Conservation (phyloP, 2,797 vertebrate species). For the Tapera naevia region DNA sequence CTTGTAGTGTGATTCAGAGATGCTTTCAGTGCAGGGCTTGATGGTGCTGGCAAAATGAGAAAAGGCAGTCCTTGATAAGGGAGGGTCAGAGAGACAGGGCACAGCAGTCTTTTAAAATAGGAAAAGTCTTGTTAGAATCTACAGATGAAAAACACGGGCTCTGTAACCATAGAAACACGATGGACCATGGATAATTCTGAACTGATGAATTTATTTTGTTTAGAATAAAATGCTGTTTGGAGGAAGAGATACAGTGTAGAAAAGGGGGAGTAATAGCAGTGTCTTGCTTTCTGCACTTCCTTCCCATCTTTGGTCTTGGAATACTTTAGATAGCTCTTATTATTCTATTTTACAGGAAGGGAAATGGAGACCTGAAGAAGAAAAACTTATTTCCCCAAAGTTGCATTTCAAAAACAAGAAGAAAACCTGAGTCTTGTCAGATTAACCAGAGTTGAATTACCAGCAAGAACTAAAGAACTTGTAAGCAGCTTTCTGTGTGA, state of each 20-base stretch:
- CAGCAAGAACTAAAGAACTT: background rate
- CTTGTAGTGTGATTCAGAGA: background rate
- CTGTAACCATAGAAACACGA: slow-evolving; percentile 79
- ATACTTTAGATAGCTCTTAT: background rate
- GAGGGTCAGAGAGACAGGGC: slow-evolving; percentile 54
- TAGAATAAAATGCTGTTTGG: slow-evolving; percentile 59
- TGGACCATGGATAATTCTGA: slow-evolving; percentile 70
- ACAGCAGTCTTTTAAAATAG: slow-evolving; percentile 15
- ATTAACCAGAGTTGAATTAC: background rate
- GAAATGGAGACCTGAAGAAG: background rate
- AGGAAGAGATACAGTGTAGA: slow-evolving; percentile 5
- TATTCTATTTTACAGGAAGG: background rate
- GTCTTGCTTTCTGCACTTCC: background rate
- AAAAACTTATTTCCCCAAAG: background rate
- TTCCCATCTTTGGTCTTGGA: background rate
- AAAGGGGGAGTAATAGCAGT: background rate
- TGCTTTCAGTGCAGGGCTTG: slow-evolving; percentile 13
- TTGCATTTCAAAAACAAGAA: background rate
- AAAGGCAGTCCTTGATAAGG: slow-evolving; percentile 64
- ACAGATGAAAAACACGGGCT: slow-evolving; percentile 63
- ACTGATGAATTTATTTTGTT: slow-evolving; percentile 70
- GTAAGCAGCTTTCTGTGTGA: background rate
- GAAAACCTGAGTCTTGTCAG: background rate
- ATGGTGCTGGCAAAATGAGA: slow-evolving; percentile 30
- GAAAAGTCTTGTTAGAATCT: slow-evolving; percentile 61